A percentile compares a stretch with the other conserved stretches of the same genome.
These are phyloP conservation scores for Hephaestus fuliginosus DNA, from an alignment of 2,797 vertebrate species.

Conservation along the genomic window DNA sequence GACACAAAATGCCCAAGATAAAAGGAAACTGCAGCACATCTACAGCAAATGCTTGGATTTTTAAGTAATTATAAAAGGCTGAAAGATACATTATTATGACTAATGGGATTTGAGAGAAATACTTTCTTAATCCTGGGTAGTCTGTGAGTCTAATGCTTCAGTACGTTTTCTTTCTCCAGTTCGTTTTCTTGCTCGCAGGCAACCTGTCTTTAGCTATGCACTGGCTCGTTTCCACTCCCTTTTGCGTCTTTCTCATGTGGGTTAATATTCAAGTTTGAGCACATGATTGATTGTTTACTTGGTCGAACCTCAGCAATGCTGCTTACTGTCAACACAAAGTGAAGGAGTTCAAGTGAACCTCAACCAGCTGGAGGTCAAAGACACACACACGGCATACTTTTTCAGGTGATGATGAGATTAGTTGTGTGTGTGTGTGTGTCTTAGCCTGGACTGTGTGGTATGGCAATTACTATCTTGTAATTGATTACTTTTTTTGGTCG, in stretches of 20 bases:
- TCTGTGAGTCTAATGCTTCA: not conserved
- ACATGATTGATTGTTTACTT: constrained; percentile 13
- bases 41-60: not conserved
- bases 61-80: not conserved
- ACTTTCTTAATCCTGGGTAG: not conserved
- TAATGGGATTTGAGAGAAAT: not conserved
- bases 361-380: constrained; percentile 11
- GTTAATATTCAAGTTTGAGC: not conserved
- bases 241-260: not conserved
- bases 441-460: not conserved
- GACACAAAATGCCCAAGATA: not conserved
- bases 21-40: not conserved
- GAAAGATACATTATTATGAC: not conserved
- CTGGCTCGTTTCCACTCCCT: not conserved
- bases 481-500: no score
- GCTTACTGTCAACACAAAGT: constrained; percentile 19
- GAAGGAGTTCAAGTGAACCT: constrained; percentile 10
- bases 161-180: not conserved
- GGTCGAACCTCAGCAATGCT: not conserved
- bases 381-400: constrained; percentile 1
- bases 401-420: constrained; percentile 3
- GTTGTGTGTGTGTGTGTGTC: not conserved
- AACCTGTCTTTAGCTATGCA: not conserved
- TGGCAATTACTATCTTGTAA: not conserved
- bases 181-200: not conserved